These are phyloP conservation scores for Aplidium turbinatum DNA, from an alignment of 23 tunicate species.

Conservation along the genomic window DNA sequence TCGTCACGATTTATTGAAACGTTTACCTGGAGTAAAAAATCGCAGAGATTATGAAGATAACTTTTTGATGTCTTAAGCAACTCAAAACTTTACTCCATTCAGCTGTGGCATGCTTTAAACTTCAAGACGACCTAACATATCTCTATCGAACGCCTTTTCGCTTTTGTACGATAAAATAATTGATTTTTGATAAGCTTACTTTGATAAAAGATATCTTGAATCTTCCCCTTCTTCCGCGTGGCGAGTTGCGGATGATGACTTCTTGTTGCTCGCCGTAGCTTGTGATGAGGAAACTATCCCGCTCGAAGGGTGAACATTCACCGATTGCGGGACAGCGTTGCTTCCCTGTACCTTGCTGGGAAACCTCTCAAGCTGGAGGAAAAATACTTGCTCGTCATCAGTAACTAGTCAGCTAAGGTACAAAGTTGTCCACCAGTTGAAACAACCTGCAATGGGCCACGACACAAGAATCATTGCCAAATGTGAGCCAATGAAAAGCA, in stretches of 20 bases:
- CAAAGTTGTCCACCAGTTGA: too few species aligned
- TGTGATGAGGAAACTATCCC: constrained; percentile 6
- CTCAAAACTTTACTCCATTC: too few species aligned
- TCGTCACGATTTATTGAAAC: too few species aligned
- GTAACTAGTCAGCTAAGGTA: too few species aligned
- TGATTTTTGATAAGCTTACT: constrained; percentile 10
- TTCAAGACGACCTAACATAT: background rate
- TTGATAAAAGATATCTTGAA: constrained; percentile 50
- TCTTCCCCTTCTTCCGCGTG: constrained; percentile 44
- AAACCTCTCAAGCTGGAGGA: constrained; percentile 68
- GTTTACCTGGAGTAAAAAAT: too few species aligned
- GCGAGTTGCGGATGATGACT: background rate
- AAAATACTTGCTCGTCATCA: too few species aligned
- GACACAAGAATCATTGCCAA: too few species aligned
- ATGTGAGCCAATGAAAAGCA: too few species aligned
- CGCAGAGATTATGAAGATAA: too few species aligned
- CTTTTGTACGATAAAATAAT: background rate
- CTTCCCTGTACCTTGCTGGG: constrained; percentile 48
- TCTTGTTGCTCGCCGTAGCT: constrained; percentile 15
- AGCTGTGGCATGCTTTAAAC: too few species aligned
- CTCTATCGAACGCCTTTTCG: background rate
- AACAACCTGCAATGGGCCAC: too few species aligned
- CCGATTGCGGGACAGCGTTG: constrained; percentile 12
- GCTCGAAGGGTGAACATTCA: constrained; percentile 18
- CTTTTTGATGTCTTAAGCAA: too few species aligned